Evolutionary conservation across 2,113 vertebrate species (phyloP), one percentile per base, ranked within the genome.

Genomic region (Phaethon lepturus): DNA sequence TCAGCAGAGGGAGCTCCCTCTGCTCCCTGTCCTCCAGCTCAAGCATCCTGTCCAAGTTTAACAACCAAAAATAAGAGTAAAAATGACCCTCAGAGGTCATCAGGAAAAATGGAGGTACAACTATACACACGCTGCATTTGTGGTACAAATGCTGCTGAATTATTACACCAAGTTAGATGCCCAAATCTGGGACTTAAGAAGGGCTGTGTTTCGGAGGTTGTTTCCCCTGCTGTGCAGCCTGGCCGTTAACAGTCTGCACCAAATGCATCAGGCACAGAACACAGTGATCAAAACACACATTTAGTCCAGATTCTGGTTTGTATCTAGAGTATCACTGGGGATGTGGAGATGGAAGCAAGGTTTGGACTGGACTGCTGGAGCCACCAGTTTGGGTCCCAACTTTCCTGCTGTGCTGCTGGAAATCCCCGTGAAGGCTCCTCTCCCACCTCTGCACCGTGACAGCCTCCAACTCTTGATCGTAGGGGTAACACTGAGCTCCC

Each of bases 1-100:
- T 63, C 96, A 94, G 85, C 88, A 96, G 95, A 86, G 97, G 93
- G 95, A 95, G 86, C 71, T 56, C 85, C 89, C 90, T 24, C 42
- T 56, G 59, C 68, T 89, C 22, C 35, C 77, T 29, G 58, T 63
- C 52, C 35, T 62, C 33, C 59, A 8, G 33, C 69, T 77, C 35
- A 7, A 63, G 28, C 24, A 68, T 50, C 64, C 40, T 44, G 19
- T 20, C 35, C 2, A 3, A 58, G 28, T 9, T 40, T 24, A 63
- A 14, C 68, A 56, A 33, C 13, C 10, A 33, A 44, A 79, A 93
- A 58, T 28, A 63, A 45, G 83, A 71, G 38, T 29, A 29, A 72
- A 87, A 93, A 24, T 40, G 7, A 62, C 19, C 18, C 29, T 53
- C 26, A 4, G 49, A 16, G 10, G 45, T 25, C 26, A 59, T 44